Percentiles rank a stretch among this genome's conserved stretches.
These are phyloP conservation scores for Sebastes trivittatus DNA, from an alignment of 2,797 vertebrate genomes.

Conservation along the genomic window DNA sequence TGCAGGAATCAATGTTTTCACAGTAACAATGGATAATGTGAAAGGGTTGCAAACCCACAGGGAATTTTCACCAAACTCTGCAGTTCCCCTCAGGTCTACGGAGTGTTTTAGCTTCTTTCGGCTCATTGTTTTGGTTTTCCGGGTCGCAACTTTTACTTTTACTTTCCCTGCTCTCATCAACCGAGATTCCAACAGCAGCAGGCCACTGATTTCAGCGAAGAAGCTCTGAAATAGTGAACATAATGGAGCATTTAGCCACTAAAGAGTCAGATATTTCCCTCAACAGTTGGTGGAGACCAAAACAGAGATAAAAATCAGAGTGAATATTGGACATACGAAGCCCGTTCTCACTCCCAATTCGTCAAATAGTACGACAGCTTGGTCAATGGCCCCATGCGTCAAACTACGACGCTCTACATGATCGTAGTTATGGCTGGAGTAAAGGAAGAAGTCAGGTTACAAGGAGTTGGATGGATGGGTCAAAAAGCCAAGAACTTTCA, in stretches of 20 bases:
- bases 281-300: background rate
- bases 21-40: background rate
- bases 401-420: background rate
- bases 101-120: background rate
- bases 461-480: no score
- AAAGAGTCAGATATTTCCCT: background rate
- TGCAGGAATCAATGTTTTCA: background rate
- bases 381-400: no score
- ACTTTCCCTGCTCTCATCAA: background rate
- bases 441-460: background rate
- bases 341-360: background rate
- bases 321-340: background rate
- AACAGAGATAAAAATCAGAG: background rate
- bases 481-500: no score
- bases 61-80: accelerated
- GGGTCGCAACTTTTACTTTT: background rate
- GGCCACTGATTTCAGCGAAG: background rate
- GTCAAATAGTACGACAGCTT: background rate
- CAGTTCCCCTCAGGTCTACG: background rate
- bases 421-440: accelerated
- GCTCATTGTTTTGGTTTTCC: background rate
- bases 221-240: background rate
- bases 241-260: background rate
- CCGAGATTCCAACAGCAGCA: no score
- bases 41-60: background rate